Percentiles rank a stretch among this genome's conserved stretches.
phyloP scores from a whole-genome alignment of 2,113 vertebrate species.

The Dissostichus mawsoni region DNA sequence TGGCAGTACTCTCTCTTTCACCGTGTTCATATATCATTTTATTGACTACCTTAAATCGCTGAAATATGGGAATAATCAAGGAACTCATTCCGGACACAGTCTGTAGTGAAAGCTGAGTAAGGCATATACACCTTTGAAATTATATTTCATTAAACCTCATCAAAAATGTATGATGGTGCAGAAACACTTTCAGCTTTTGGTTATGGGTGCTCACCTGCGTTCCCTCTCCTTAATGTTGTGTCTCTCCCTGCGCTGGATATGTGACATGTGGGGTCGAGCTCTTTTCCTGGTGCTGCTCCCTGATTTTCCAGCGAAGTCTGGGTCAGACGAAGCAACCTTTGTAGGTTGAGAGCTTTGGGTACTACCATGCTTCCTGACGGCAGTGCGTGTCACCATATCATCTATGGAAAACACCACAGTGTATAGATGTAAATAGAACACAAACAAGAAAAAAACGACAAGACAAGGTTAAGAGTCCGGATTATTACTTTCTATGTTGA shows the following conservation, averaged over 20 bases:
- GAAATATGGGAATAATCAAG: no score
- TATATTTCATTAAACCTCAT: neutral
- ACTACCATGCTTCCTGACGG: conserved; percentile 73
- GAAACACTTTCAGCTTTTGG: neutral
- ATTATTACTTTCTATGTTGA: conserved; percentile 86
- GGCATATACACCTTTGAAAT: neutral
- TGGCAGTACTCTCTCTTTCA: no score
- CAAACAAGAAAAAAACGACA: neutral
- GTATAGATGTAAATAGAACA: neutral
- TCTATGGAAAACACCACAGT: conserved; percentile 68
- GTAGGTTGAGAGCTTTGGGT: conserved; percentile 47
- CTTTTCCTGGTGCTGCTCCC: conserved; percentile 45
- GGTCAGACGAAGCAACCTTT: conserved; percentile 71
- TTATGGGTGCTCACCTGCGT: conserved; percentile 85
- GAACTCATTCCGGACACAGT: no score
- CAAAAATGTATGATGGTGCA: neutral
- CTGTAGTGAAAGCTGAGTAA: neutral
- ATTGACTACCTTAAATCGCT: no score
- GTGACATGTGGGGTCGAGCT: conserved; percentile 64
- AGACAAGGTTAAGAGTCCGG: neutral
- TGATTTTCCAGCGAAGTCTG: conserved; percentile 64
- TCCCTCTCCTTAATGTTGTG: conserved; percentile 95
- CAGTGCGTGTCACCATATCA: conserved; percentile 67
- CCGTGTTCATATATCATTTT: no score
- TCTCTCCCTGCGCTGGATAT: conserved; percentile 85